Conservation (phyloP, 1,140 invertebrate species). For the Marisa cornuarietis region DNA sequence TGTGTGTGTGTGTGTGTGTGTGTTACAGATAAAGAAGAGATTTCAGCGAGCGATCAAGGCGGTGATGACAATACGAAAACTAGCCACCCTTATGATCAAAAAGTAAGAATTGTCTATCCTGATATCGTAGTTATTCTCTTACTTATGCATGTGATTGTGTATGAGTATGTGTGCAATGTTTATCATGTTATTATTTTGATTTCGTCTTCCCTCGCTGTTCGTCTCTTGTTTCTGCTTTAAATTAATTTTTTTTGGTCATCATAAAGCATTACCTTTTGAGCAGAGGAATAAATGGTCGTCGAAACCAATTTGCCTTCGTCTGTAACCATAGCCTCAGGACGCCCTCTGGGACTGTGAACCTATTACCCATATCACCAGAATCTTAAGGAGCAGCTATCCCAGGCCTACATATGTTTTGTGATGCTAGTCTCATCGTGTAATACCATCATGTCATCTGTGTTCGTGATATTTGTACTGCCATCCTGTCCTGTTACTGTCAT, state of each 20-base stretch:
- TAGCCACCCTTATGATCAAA: constrained; percentile 31
- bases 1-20: neutral
- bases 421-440: too few relatives aligned
- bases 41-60: constrained; percentile 33
- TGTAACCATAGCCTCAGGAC: too few relatives aligned
- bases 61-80: constrained; percentile 32
- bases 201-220: neutral
- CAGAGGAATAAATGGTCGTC: too few relatives aligned
- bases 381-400: too few relatives aligned
- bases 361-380: too few relatives aligned
- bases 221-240: neutral
- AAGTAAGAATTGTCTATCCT: constrained; percentile 31
- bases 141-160: neutral
- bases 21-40: constrained; percentile 35
- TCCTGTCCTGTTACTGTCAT: too few relatives aligned
- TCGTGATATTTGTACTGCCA: too few relatives aligned
- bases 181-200: neutral
- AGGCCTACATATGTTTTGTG: too few relatives aligned
- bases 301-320: too few relatives aligned
- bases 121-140: neutral
- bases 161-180: neutral
- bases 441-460: too few relatives aligned
- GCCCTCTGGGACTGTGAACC: too few relatives aligned
- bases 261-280: too few relatives aligned
- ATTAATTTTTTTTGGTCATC: neutral